Conservation (phyloP, 2,888 invertebrate species). For the Dastarcus helophoroides region DNA sequence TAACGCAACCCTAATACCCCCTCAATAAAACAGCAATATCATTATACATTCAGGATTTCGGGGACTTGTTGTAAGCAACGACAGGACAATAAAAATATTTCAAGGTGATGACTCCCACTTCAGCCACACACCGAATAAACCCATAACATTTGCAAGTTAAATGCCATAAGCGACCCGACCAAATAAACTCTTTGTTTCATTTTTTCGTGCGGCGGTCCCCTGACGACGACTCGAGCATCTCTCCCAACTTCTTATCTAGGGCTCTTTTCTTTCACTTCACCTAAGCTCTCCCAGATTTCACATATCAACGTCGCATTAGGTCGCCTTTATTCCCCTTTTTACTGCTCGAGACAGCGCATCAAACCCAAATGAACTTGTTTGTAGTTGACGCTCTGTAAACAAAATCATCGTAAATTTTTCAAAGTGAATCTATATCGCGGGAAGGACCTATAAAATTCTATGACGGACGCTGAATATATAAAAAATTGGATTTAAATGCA, state of each 20-base stretch:
- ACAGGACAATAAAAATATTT: slow-evolving; percentile 37
- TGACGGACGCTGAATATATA: no score
- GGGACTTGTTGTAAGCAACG: slow-evolving; percentile 20
- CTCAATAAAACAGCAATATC: slow-evolving; percentile 6
- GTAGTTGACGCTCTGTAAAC: slow-evolving; percentile 10
- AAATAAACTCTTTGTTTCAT: slow-evolving; percentile 38
- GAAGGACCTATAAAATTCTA: no score
- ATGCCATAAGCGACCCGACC: slow-evolving; percentile 36
- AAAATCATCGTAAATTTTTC: slow-evolving; percentile 10
- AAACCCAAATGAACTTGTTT: slow-evolving; percentile 13
- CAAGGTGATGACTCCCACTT: slow-evolving; percentile 39
- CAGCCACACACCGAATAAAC: slow-evolving; percentile 35
- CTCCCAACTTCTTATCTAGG: slow-evolving; percentile 19
- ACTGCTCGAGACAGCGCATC: slow-evolving; percentile 11
- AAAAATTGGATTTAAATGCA: no score
- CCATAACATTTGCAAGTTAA: slow-evolving; percentile 42
- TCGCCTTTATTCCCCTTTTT: slow-evolving; percentile 12
- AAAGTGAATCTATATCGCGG: no score
- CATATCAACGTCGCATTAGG: slow-evolving; percentile 29
- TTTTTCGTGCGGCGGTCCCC: slow-evolving; percentile 18
- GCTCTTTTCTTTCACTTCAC: slow-evolving; percentile 17
- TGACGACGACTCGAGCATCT: slow-evolving; percentile 11
- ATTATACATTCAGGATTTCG: slow-evolving; percentile 11
- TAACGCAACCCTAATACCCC: no score
- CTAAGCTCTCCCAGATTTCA: slow-evolving; percentile 23